Conservation (phyloP, 2,888 invertebrate genomes). For the Troides aeacus region DNA sequence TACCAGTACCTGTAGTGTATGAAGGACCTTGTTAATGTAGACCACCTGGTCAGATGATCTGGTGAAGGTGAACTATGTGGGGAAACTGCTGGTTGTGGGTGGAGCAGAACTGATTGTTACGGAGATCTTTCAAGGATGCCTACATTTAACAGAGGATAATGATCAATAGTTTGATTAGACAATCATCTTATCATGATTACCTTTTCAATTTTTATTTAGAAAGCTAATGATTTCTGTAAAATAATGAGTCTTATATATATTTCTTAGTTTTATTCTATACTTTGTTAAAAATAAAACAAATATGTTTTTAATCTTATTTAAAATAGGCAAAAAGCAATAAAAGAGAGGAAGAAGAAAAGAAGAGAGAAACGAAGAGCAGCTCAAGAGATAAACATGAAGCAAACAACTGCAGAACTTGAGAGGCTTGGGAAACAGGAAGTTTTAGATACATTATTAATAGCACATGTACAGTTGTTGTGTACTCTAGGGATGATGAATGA, state of each 20-base stretch:
- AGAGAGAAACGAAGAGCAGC: conserved; percentile 59
- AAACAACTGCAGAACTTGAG: conserved; percentile 61
- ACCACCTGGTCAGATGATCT: too few relatives aligned
- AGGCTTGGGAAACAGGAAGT: conserved; percentile 73
- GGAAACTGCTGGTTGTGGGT: too few relatives aligned
- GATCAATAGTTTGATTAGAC: background rate
- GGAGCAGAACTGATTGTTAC: too few relatives aligned
- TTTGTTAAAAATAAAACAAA: background rate
- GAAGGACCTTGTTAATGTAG: background rate
- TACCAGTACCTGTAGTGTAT: conserved; percentile 3
- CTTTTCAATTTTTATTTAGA: too few relatives aligned
- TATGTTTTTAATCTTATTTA: background rate
- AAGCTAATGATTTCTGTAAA: too few relatives aligned
- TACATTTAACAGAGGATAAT: too few relatives aligned
- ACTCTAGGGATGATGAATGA: conserved; percentile 77
- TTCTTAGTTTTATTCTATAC: too few relatives aligned
- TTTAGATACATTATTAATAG: conserved; percentile 79
- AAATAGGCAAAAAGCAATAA: conserved; percentile 56
- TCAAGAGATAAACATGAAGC: conserved; percentile 67
- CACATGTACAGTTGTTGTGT: conserved; percentile 85
- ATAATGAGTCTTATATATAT: too few relatives aligned
- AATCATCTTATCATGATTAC: background rate
- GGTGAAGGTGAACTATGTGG: too few relatives aligned
- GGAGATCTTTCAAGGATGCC: too few relatives aligned
- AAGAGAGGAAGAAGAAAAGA: conserved; percentile 56